A percentile compares a stretch with the other conserved stretches of the same genome.
These are phyloP conservation scores for Trachymyrmex cornetzi DNA, from an alignment of 1,140 invertebrate species.

Conservation along the genomic window DNA sequence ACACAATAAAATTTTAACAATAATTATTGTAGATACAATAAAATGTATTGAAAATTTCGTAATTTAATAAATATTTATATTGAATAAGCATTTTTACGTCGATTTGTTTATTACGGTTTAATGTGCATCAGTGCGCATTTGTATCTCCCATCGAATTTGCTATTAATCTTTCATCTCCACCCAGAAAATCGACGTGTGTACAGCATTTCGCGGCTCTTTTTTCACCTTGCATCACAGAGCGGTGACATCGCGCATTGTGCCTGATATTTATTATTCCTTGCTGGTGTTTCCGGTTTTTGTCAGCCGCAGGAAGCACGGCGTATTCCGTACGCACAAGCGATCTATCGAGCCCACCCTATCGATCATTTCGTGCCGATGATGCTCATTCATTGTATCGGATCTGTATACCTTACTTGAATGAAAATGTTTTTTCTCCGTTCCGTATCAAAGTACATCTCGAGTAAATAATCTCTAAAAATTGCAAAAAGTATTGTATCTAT, in stretches of 20 bases:
- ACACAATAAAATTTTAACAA: no score
- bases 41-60: no score
- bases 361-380: constrained; percentile 20
- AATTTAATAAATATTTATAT: no score
- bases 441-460: background rate
- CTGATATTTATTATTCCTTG: constrained; percentile 83
- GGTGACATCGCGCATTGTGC: constrained; percentile 69
- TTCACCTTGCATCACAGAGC: constrained; percentile 31
- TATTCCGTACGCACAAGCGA: background rate
- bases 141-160: no score
- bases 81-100: no score
- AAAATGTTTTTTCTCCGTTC: background rate
- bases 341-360: constrained; percentile 41
- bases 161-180: constrained; percentile 31
- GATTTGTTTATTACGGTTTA: no score
- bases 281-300: constrained; percentile 79
- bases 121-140: no score
- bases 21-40: no score
- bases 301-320: constrained; percentile 75
- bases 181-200: constrained; percentile 39
- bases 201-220: constrained; percentile 40
- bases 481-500: background rate
- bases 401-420: constrained; percentile 6
- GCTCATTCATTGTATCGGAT: constrained; percentile 14
- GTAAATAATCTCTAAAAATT: constrained; percentile 16